Evolutionary conservation across 2,888 invertebrate genomes (phyloP), one percentile per base, ranked within the genome.

Genomic region (Nebria brevicollis): DNA sequence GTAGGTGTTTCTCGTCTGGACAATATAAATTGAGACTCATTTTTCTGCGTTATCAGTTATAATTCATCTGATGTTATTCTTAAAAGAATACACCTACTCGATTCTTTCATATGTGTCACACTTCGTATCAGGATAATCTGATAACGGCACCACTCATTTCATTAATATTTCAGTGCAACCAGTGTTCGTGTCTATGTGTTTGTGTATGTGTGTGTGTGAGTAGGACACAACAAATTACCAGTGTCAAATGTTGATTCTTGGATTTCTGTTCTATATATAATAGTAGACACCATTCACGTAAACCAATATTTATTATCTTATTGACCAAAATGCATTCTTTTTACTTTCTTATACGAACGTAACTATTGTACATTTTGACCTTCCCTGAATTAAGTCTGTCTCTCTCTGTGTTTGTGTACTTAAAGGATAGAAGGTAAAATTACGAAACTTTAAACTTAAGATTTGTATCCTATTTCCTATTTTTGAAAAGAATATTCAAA

Each of bases 21-120:
- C 78, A 78, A 73, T 66, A 78, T 72, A 78, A 78, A 78, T 78
- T 78, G 78, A n/a, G 11, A 42, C 34, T 72, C 64, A 78, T 78
- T 78, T 78, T 78, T 72, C 43, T 66, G 15, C 73, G 42, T 25
- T 78, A 78, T 78, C 78, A 78, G 77, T 72, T 78, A 78, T 78
- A 72, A 72, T 72, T 73, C 72, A 78, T 78, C 78, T 78, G 78
- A 64, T 73, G 73, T 54, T 54, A 54, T 73, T 65, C 73, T 78
- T 73, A 78, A 78, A 73, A 72, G 78, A 78, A 78, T 72, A 78
- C 78, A 78, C 78, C 78, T 72, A 78, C 78, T 65, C 54, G 54
- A 54, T 54, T 54, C 54, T 54, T 54, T 54, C 54, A 54, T 7
- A 54, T 68, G 77, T 75, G 75, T 65, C 66, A 34, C n/a, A 73